Evolutionary conservation across 2,113 vertebrate species (phyloP), one percentile per base, ranked within the genome.

Genomic region (Capra hircus): DNA sequence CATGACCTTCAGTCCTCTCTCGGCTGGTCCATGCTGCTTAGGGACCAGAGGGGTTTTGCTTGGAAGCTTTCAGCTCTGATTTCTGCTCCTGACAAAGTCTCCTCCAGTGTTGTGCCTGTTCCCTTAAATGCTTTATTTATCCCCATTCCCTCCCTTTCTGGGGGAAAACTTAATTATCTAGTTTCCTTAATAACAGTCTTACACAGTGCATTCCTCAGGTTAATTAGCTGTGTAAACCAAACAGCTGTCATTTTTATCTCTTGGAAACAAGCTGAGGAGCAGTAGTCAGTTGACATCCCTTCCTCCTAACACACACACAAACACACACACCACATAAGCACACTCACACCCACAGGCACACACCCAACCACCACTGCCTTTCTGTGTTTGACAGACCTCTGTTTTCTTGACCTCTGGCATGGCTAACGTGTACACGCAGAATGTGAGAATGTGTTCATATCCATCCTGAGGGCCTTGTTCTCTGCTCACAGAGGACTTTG

Each of bases 181-280:
- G 30, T 81, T 97, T 96, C 84, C 93, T 93, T 93, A 83, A 94
- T 96, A 71, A 91, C 85, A 97, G 78, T 28, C 86, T 94, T 81
- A 57, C 50, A n/a, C 50, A 88, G 81, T 55, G 74, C 92, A 62
- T 97, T 83, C 85, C 81, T 81, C 45, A 90, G 86, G 85, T 95
- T 90, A 94, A 97, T 96, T 93, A 96, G 52, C 93, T 90, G 82
- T 95, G 83, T 57, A 94, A 95, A 91, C 62, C 50, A 36, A 93
- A 60, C 77, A 97, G 88, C 97, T 97, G 95, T 94, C 88, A 57
- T 89, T 95, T 97, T 94, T 83, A 45, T 93, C 78, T 86, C 93
- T 74, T 80, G 67, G 67, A 94, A 91, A 50, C 50, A 86, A 77
- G 77, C 57, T 80, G 52, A 86, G 78, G 83, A 83, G 40, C 45